Conservation (phyloP, 92 coral and sea anemone species). For the Parazoanthus atlanticus region DNA sequence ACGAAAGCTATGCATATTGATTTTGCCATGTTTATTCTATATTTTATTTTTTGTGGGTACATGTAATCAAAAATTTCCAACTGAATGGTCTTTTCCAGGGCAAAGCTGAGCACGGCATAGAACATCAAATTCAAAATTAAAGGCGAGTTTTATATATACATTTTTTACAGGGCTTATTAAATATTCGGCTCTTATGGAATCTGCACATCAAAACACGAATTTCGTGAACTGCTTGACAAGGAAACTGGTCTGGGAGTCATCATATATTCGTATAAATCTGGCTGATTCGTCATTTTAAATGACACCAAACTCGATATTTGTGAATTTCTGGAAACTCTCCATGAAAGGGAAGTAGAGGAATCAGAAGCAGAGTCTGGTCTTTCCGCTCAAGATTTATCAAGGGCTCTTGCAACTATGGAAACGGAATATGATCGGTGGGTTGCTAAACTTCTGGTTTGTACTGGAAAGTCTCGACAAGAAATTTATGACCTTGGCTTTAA, state of each 20-base stretch:
- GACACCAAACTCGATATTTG: constrained; percentile 49
- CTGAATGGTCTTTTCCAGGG: too few relatives aligned
- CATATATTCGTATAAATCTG: constrained; percentile 33
- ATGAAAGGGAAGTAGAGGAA: constrained; percentile 46
- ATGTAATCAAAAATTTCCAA: too few relatives aligned
- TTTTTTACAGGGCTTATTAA: constrained; percentile 35
- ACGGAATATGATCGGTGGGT: constrained; percentile 59
- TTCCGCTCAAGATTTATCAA: constrained; percentile 48
- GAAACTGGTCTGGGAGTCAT: constrained; percentile 41
- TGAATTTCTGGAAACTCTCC: constrained; percentile 37
- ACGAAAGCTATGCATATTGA: too few relatives aligned
- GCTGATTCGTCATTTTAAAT: constrained; percentile 48
- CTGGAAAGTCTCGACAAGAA: constrained; percentile 54
- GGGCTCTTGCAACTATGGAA: constrained; percentile 56
- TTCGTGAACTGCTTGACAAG: constrained; percentile 43
- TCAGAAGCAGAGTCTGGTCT: constrained; percentile 33
- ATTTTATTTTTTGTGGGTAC: too few relatives aligned
- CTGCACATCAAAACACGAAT: constrained; percentile 38
- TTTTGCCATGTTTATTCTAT: too few relatives aligned
- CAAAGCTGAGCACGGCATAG: constrained; percentile 40
- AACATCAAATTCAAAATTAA: constrained; percentile 25
- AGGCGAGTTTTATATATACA: constrained; percentile 17
- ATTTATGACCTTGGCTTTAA: constrained; percentile 53
- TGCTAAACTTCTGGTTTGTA: constrained; percentile 51
- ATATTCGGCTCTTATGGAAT: constrained; percentile 19